These are phyloP conservation scores for Caranx ignobilis DNA, from an alignment of 2,113 vertebrate species.

Conservation along the genomic window DNA sequence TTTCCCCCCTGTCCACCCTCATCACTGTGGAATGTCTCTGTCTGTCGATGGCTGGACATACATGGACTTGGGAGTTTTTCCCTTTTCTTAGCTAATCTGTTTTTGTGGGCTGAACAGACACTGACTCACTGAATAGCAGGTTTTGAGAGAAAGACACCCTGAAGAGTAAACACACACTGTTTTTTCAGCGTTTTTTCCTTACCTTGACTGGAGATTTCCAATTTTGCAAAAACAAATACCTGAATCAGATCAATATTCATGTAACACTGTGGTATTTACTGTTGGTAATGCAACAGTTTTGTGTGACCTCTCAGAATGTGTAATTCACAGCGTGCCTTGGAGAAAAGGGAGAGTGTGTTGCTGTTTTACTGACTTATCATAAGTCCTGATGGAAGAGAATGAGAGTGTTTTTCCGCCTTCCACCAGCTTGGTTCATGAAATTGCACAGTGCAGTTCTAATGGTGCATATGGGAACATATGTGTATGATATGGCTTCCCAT, in stretches of 20 bases:
- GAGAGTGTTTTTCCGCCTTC: conserved; percentile 23
- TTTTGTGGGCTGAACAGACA: not conserved
- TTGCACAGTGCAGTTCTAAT: conserved; percentile 42
- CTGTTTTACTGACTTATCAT: conserved; percentile 26
- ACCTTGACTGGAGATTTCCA: not conserved
- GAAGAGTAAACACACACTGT: not conserved
- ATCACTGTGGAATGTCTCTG: conserved; percentile 32
- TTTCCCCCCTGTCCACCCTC: not conserved
- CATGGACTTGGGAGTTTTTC: not conserved
- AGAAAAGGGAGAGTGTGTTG: not conserved
- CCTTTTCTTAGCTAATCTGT: not conserved
- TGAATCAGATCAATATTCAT: not conserved
- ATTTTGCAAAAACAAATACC: conserved; percentile 9
- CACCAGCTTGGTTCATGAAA: conserved; percentile 36
- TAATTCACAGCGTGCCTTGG: not conserved
- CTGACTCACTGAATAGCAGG: not conserved
- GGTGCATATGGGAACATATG: conserved; percentile 45
- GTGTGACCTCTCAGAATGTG: conserved; percentile 19
- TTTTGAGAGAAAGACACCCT: not conserved
- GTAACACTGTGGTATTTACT: not conserved
- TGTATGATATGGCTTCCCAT: conserved; percentile 46
- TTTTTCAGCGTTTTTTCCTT: not conserved
- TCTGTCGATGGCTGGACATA: not conserved
- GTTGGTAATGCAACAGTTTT: not conserved
- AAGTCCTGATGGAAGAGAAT: conserved; percentile 18